A percentile compares a stretch with the other conserved stretches of the same genome.
Evolutionary conservation across 2,113 vertebrate genomes (phyloP).

Genomic region (Crotalus horridus): DNA sequence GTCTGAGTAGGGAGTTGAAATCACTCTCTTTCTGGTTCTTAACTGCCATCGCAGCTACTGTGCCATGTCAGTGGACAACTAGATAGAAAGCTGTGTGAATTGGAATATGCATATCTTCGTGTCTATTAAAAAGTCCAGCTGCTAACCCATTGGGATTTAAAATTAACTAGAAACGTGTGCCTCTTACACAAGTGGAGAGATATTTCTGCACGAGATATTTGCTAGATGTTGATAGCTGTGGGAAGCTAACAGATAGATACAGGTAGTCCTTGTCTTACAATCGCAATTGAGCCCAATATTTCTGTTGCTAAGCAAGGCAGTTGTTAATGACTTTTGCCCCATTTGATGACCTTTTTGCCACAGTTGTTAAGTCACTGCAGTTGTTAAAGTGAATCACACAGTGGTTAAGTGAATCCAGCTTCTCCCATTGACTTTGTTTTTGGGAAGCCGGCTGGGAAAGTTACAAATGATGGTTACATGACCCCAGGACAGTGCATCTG

Average conservation of each 20-base stretch:
- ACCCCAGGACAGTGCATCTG: neutral
- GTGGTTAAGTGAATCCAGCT: neutral
- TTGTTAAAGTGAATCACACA: neutral
- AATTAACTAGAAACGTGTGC: neutral
- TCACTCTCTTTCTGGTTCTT: neutral
- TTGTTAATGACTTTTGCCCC: neutral
- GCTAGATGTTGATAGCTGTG: neutral
- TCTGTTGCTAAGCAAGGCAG: neutral
- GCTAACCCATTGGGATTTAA: neutral
- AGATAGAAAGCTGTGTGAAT: neutral
- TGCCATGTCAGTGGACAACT: neutral
- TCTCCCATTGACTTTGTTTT: neutral
- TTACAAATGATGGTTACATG: neutral
- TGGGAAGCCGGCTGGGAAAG: neutral
- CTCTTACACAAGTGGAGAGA: neutral
- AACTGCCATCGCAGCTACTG: neutral
- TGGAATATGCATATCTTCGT: neutral
- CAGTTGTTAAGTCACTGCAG: neutral
- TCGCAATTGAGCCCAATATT: neutral
- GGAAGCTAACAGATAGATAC: neutral
- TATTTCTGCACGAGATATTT: neutral
- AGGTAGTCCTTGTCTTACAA: neutral
- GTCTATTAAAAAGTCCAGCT: neutral
- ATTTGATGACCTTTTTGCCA: neutral
- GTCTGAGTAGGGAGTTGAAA: neutral